A percentile compares a stretch with the other conserved stretches of the same genome.
These are phyloP conservation scores for Myiotriccus ornatus DNA, from an alignment of 2,797 vertebrate species.

Conservation along the genomic window DNA sequence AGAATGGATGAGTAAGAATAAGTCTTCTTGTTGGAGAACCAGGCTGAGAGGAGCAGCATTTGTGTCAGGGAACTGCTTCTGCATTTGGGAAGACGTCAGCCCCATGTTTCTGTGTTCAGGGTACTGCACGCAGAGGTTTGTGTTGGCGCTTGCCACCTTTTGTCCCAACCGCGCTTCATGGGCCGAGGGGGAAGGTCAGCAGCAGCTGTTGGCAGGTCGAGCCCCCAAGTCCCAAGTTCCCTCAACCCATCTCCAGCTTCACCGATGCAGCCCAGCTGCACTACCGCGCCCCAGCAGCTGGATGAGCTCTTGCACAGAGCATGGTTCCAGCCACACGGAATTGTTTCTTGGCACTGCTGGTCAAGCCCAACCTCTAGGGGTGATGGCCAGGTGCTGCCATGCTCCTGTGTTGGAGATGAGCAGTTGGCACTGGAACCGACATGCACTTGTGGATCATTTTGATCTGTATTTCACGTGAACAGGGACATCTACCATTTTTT, in stretches of 20 bases:
- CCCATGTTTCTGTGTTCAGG: background rate
- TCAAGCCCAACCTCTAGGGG: background rate
- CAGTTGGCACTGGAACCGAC: too few relatives aligned
- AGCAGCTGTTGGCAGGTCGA: background rate
- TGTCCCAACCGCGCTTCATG: background rate
- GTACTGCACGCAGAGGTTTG: fast-evolving
- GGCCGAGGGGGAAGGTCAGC: fast-evolving
- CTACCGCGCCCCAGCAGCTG: background rate
- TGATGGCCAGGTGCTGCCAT: too few relatives aligned
- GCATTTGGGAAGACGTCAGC: fast-evolving
- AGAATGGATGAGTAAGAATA: background rate
- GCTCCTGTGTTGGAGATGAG: background rate
- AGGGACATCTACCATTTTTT: background rate
- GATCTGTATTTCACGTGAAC: background rate
- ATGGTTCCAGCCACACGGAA: background rate
- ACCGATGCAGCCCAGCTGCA: fast-evolving
- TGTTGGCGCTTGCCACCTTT: background rate
- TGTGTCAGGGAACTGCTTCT: background rate
- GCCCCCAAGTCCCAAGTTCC: background rate
- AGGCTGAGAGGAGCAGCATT: background rate
- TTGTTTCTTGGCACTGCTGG: background rate
- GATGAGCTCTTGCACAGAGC: background rate
- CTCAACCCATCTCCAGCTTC: background rate
- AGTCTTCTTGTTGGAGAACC: background rate
- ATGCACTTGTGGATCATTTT: background rate